Base-by-base conservation (phyloP, 1,140 invertebrate genomes). In the Heliconius nattereri region DNA sequence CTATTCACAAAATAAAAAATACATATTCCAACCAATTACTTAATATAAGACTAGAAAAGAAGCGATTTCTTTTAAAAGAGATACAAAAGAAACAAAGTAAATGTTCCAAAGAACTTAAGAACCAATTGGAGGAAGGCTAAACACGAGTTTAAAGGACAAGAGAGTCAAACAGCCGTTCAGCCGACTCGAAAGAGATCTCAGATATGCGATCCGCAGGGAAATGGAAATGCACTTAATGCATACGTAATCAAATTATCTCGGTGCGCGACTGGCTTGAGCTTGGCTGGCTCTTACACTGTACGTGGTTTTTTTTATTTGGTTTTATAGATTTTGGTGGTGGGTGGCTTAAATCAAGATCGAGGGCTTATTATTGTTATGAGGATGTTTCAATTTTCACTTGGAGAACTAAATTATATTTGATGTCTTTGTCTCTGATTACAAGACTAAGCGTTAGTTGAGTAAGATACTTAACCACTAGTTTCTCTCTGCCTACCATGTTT, bases 191-290 rank as follows among this genome's bases (percentile, higher is more conserved):
- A 91, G 89, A 89, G 83, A 89, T 90, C 87, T 84, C 84, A 84
- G 86, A 87, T 86, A 79, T 79, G 71, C 80, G 79, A 84, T 76
- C 84, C 83, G 79, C 82, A 76, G 85, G 90, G 89, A 89, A 90
- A 93, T 92, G 89, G 86, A 89, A 90, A 92, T 93, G 90, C 91
- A 92, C 88, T 91, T 93, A 91, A 92, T 92, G 90, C 91, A 93
- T 93, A 92, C 91, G 87, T 93, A 93, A 93, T 93, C 88, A 91
- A 90, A 93, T 92, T 92, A 92, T 90, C 87, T 85, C 78, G 78
- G 87, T 75, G 83, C 78, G 80, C 82, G 83, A 76, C 76, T 73
- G 81, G 77, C 71, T 75, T 75, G 52, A 78, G 81, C 60, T 77
- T 76, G 11, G 70, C 2, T 35, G 80, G 49, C 54, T 72, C 49